Base-by-base conservation (phyloP, 2,113 vertebrate genomes). In the Athene noctua region DNA sequence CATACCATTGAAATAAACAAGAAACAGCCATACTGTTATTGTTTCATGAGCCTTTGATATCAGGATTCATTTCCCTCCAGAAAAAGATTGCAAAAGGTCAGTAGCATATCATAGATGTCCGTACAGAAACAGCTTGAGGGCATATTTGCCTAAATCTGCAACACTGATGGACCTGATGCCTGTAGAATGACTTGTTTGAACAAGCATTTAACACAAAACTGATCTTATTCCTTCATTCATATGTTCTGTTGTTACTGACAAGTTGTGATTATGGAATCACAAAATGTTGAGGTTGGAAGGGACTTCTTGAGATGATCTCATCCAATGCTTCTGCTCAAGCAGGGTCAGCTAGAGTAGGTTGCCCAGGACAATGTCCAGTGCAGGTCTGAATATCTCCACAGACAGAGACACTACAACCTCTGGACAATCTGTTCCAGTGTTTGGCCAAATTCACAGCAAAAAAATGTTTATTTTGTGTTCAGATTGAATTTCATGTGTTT, bases 81-180 rank as follows among this genome's bases (percentile, higher is more conserved):
- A 80, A 97, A 94, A 90, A 79, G 93, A 88, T 94, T 97, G 88
- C 52, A 86, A 96, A 98, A 98, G 94, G 91, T 98, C 97, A 95
- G 82, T 87, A 93, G 55, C 61, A 67, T 62, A 59, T 89, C 95
- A 94, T 20, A 91, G 85, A 96, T 91, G 62, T 73, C 88, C 72
- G n/a, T 73, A 70, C 52, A 54, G 62, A 90, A 95, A 59, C 22
- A 66, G 38, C 72, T 1, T 70, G 49, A 46, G 49, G 66, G 70
- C 13, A 7, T 49, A 51, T 14, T 91, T 88, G 30, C 80, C 30
- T 77, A 32, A 70, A 72, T n/a, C 38, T 68, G 66, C 27, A 27
- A 7, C 4, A 14, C 20, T n/a, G 65, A 15, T 34, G 22, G 25
- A 26, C 44, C 40, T n/a, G 27, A 73, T 75, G 38, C 6, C 0